Evolutionary conservation across 2,113 vertebrate genomes (phyloP), one percentile per base, ranked within the genome.

Genomic region (Trematomus loennbergii): DNA sequence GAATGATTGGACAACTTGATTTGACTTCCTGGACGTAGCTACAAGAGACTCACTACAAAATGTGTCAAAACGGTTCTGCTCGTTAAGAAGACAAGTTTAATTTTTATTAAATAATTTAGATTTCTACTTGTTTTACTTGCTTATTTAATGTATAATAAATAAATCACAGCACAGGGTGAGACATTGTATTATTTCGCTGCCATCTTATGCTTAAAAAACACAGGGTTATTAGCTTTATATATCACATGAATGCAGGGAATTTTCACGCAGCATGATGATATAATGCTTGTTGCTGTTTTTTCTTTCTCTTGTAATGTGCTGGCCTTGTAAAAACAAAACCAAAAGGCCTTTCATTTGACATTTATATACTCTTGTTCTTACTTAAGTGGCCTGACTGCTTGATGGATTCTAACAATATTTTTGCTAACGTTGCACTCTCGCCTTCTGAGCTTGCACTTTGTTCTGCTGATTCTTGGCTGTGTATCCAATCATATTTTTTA

Each of bases 331-430:
- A 70, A 82, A 45, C 43, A 7, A 61, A 61, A 45, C 43, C 12
- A 48, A 64, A 64, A n/a, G 53, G 16, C 22, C 72, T 74, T 87
- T 79, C 71, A 60, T 85, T 81, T 78, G 33, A 69, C 11, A 67
- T 83, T 91, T 88, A 81, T 89, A 79, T 81, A 87, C 91, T 85
- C 82, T 88, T 89, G 89, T 87, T 90, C 92, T 90, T 73, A 91
- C 87, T 94, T 90, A 85, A 74, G 65, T 69, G 78, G 72, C 81
- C 86, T 87, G 68, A 88, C 86, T 80, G 90, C 89, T 90, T 92
- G 86, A 91, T 90, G 84, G 82, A 90, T 60, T 84, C 87, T 91
- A 86, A 93, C 87, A 85, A 58, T 81, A 48, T 88, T 84, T 1
- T 88, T 70, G 76, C 91, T 88, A 87, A 92, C 85, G 52, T 78